Percentiles rank a stretch among this genome's conserved stretches.
These are phyloP conservation scores for Megaceryle torquata DNA, from an alignment of 2,113 vertebrate genomes.

Conservation along the genomic window DNA sequence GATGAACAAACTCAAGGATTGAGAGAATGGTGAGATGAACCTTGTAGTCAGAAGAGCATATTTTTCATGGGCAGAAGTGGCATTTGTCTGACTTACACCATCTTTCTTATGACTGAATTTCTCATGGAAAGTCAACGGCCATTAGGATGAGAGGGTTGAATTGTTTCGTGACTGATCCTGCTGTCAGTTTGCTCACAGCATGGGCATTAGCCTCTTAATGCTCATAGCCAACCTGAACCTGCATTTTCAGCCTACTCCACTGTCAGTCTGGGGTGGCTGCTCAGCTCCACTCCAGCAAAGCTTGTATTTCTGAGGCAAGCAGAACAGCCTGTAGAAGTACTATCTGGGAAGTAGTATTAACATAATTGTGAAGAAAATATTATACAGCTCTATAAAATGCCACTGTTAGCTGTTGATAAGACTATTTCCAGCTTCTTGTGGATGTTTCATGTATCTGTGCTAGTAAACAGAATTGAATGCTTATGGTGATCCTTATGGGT, in stretches of 20 bases:
- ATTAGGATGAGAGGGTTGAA: neutral
- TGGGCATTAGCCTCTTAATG: neutral
- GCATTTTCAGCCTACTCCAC: neutral
- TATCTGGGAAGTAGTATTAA: neutral
- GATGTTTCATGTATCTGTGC: neutral
- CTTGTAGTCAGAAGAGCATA: neutral
- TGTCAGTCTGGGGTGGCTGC: neutral
- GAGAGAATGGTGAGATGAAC: neutral
- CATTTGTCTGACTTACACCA: neutral
- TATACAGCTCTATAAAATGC: neutral
- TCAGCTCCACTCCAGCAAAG: neutral
- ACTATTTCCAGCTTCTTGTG: neutral
- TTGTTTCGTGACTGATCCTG: neutral
- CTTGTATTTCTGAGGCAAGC: neutral
- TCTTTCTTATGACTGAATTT: neutral
- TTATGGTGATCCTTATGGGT: neutral
- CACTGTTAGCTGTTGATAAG: neutral
- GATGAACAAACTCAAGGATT: neutral
- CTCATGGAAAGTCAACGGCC: neutral
- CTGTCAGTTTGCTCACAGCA: neutral
- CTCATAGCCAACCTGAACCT: neutral
- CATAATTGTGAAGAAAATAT: neutral
- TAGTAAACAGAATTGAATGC: neutral
- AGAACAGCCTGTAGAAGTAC: neutral
- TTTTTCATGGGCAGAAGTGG: neutral